These are phyloP conservation scores for Coelopa pilipes DNA, from an alignment of 2,888 invertebrate species.

Conservation along the genomic window DNA sequence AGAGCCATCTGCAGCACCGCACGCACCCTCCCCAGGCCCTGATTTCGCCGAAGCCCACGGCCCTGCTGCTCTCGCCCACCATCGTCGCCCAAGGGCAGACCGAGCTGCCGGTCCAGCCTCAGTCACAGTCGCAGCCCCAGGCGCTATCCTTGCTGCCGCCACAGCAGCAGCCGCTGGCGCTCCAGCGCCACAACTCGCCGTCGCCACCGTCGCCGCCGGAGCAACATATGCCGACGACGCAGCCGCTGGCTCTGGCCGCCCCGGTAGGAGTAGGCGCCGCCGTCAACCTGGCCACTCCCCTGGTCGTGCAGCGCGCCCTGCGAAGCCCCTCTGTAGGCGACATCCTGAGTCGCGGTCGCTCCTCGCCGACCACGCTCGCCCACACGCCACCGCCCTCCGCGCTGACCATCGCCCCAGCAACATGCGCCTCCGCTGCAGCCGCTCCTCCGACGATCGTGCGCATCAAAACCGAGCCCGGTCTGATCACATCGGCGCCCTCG, in stretches of 20 bases:
- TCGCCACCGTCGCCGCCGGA: slow-evolving; percentile 42
- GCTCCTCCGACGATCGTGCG: slow-evolving; percentile 58
- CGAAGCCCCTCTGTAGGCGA: background rate
- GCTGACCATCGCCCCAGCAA: background rate
- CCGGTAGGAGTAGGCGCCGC: background rate
- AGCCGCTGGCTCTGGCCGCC: slow-evolving; percentile 32
- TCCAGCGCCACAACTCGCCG: slow-evolving; percentile 44
- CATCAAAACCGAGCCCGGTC: slow-evolving; percentile 60
- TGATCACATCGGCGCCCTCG: slow-evolving; percentile 57
- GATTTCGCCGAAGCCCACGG: slow-evolving; percentile 44
- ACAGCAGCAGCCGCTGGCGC: slow-evolving; percentile 55
- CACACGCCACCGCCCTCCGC: slow-evolving; percentile 22
- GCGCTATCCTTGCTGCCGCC: slow-evolving; percentile 51
- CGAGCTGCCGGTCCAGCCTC: slow-evolving; percentile 42
- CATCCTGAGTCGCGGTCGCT: background rate
- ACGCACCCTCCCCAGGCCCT: slow-evolving; percentile 39
- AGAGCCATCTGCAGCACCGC: slow-evolving; percentile 45
- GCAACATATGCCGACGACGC: slow-evolving; percentile 43
- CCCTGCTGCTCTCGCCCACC: slow-evolving; percentile 52
- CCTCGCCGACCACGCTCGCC: slow-evolving; percentile 32
- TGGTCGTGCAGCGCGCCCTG: background rate
- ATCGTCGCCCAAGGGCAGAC: slow-evolving; percentile 31
- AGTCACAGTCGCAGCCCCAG: slow-evolving; percentile 36
- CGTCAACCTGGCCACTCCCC: slow-evolving; percentile 11
- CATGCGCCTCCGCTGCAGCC: slow-evolving; percentile 39